Base-by-base conservation (phyloP, 2,113 vertebrate genomes). In the Sclerurus mexicanus region DNA sequence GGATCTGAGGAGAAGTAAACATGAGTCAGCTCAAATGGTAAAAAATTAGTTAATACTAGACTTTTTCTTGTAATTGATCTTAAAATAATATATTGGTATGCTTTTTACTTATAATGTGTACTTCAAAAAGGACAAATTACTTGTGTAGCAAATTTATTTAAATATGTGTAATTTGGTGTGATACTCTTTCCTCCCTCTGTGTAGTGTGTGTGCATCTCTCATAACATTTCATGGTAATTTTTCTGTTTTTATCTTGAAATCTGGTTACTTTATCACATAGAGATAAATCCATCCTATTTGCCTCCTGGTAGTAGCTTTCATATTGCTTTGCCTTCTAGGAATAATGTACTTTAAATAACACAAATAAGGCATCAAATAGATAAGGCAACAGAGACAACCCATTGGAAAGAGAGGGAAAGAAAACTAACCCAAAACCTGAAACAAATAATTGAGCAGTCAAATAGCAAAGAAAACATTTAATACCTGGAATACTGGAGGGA, bases 261-360 rank as follows among this genome's bases (percentile, higher is more conserved):
- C 79, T 96, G 78, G 77, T 71, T 90, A 47, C 25, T 95, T 84
- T 80, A 78, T 91, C 74, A 50, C 40, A 49, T 12, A 63, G 18
- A 89, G n/a, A 91, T 96, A 80, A 95, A 93, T 85, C 50, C 13
- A 52, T 85, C 44, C 22, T 93, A 39, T 92, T 95, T 97, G 55
- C 69, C 74, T 85, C 4, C 46, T 66, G 56, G 60, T 76, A 88
- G 82, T 37, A 77, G 10, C 42, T 89, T 93, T 95, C 31, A 64
- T 68, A 82, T 53, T 13, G 20, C 17, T 69, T 79, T 87, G 33
- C 89, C 50, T 89, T 91, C 25, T 47, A 86, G 66, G 39, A 76
- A 87, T 91, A 84, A 56, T 5, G 4, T 75, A 58, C 25, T 77
- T 77, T 60, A 91, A 91, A 66, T 81, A 78, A 33, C 25, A 47